Percentiles rank a stretch among this genome's conserved stretches.
Conservation (phyloP, 2,797 vertebrate species). For the Orientallactaga sibirica region DNA sequence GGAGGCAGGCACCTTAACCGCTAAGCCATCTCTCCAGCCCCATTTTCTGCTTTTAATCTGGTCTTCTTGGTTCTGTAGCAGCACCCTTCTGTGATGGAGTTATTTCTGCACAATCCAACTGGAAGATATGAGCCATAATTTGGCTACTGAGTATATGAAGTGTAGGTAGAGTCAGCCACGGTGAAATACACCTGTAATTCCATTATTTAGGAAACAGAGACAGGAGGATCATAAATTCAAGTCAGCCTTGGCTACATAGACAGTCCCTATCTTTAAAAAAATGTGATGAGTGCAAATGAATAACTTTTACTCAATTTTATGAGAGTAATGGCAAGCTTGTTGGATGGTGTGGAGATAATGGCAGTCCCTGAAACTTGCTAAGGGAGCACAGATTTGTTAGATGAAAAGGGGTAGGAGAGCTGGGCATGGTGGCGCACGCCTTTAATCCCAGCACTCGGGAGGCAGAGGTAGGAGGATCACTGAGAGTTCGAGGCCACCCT, state of each 20-base stretch:
- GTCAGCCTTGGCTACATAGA: not conserved
- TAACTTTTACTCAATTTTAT: slow-evolving; percentile 37
- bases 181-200: not conserved
- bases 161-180: not conserved
- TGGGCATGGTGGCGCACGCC: no score
- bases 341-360: not conserved
- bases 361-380: slow-evolving; percentile 4
- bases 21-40: no score
- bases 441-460: no score
- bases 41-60: slow-evolving; percentile 19
- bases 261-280: not conserved
- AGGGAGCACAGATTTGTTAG: not conserved
- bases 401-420: not conserved
- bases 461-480: no score
- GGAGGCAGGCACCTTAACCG: no score
- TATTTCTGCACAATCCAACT: not conserved
- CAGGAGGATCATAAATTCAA: not conserved
- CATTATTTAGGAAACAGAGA: not conserved
- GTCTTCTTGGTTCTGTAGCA: not conserved
- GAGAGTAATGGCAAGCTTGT: not conserved
- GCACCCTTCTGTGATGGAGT: not conserved
- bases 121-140: not conserved
- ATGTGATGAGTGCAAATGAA: not conserved
- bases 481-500: no score
- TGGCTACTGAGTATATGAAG: not conserved